Conservation (phyloP, 2,113 vertebrate genomes). For the Centropus bengalensis region DNA sequence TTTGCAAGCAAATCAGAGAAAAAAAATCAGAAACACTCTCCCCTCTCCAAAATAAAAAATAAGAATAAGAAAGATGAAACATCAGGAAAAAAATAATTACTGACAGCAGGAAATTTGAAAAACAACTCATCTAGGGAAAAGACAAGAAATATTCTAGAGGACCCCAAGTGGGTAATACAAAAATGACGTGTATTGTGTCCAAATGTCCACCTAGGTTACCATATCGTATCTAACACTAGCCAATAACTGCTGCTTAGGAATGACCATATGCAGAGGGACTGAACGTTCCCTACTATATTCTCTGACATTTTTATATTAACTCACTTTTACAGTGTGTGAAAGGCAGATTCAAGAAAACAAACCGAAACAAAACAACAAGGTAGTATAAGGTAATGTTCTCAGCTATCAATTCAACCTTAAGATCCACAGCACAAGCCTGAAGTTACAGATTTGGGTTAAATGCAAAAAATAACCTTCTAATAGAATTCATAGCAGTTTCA, state of each 20-base stretch:
- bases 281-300: not conserved
- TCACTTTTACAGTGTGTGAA: not conserved
- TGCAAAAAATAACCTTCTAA: not conserved
- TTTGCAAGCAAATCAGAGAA: not conserved
- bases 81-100: not conserved
- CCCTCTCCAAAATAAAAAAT: not conserved
- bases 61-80: not conserved
- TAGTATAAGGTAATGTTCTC: not conserved
- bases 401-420: not conserved
- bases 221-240: not conserved
- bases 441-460: not conserved
- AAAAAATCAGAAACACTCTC: not conserved
- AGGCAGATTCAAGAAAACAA: not conserved
- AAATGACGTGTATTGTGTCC: not conserved
- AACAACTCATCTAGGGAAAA: not conserved
- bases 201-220: not conserved
- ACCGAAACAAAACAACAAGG: no score
- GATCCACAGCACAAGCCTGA: not conserved
- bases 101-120: rapidly evolving
- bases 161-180: not conserved
- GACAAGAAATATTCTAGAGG: not conserved
- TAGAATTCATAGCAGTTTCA: not conserved
- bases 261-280: not conserved
- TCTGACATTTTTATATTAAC: not conserved
- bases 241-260: not conserved